Percentiles rank a stretch among this genome's conserved stretches.
These are phyloP conservation scores for Serranochromis macrocephalus DNA, from an alignment of 2,113 vertebrate genomes.

Conservation along the genomic window DNA sequence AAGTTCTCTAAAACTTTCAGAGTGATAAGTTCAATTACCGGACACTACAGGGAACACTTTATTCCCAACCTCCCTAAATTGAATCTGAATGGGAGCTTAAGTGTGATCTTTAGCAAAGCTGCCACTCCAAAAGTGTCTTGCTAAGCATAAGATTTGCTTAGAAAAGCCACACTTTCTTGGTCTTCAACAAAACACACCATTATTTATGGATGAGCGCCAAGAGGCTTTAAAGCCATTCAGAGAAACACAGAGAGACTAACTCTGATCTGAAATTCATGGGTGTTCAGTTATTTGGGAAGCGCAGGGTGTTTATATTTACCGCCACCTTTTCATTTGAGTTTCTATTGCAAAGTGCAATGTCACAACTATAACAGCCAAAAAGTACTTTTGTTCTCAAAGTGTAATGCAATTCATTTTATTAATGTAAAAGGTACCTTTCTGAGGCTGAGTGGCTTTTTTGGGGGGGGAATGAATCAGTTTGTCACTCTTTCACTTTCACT, in stretches of 20 bases:
- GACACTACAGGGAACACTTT: neutral
- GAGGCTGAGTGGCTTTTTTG: neutral
- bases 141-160: neutral
- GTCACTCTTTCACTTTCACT: neutral
- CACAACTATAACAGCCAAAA: neutral
- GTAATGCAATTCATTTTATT: neutral
- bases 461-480: neutral
- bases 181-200: neutral
- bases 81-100: neutral
- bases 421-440: neutral
- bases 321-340: neutral
- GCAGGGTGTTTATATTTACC: neutral
- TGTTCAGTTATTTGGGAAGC: neutral
- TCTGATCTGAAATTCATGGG: neutral
- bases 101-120: neutral
- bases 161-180: neutral
- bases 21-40: neutral
- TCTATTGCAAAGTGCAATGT: neutral
- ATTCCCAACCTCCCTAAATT: neutral
- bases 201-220: neutral
- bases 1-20: neutral
- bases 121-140: neutral
- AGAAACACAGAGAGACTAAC: neutral
- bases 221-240: neutral
- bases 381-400: neutral